These are phyloP conservation scores for Drosophila siamana DNA, from an alignment of 2,888 invertebrate species.

Conservation along the genomic window DNA sequence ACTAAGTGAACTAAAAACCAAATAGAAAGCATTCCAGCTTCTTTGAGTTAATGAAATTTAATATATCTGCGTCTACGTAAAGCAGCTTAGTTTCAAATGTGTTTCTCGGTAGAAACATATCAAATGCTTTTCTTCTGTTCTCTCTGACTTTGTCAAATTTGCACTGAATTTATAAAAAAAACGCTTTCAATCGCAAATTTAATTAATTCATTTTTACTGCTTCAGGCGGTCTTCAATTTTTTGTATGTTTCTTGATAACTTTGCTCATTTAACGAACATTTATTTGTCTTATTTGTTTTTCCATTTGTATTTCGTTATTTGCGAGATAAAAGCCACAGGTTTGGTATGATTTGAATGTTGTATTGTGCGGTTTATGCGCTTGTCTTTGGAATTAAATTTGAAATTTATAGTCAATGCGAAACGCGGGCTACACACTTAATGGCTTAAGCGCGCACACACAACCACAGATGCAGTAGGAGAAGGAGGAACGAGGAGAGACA, in stretches of 20 bases:
- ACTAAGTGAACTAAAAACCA: background rate
- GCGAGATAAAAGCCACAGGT: constrained; percentile 20
- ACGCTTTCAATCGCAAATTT: background rate
- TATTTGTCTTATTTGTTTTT: background rate
- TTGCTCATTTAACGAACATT: constrained; percentile 28
- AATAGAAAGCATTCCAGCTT: too few species aligned
- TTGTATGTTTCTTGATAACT: constrained; percentile 29
- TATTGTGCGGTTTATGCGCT: constrained; percentile 44
- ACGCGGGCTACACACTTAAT: constrained; percentile 53
- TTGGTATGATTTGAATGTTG: constrained; percentile 36
- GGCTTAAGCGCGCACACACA: constrained; percentile 34
- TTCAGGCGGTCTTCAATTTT: constrained; percentile 17
- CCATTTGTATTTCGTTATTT: background rate
- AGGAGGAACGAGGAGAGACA: constrained; percentile 16
- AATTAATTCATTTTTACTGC: constrained; percentile 5
- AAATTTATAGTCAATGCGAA: constrained; percentile 69
- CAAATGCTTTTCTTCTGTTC: too few species aligned
- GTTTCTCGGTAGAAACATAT: background rate
- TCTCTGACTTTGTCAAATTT: background rate
- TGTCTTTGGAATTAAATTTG: constrained; percentile 69
- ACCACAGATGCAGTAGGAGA: constrained; percentile 8
- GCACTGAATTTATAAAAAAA: background rate
- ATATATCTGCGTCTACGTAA: background rate
- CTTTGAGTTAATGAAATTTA: background rate
- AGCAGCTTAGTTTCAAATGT: background rate